Evolutionary conservation across 2,888 invertebrate genomes (phyloP), one percentile per base, ranked within the genome.

Genomic region (Hypercompe scribonia): DNA sequence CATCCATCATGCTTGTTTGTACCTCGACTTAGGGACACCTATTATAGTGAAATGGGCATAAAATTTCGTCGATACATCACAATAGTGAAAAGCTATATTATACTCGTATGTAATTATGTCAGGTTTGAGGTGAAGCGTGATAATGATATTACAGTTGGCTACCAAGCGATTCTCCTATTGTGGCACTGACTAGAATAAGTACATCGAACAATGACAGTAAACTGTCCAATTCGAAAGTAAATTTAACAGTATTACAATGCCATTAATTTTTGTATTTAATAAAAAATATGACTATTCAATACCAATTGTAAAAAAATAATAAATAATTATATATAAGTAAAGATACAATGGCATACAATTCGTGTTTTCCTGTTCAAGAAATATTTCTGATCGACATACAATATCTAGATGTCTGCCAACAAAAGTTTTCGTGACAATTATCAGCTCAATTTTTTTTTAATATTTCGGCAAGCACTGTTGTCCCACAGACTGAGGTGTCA

Each of bases 1-100:
- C 91, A 93, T 94, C 92, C 90, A 93, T 94, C 94, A 93, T 84
- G 88, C 84, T 85, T 91, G 92, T 92, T 92, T 90, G 92, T 89
- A 89, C 88, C 88, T 34, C 79, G 84, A 83, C 83, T 85, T 81
- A 80, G 85, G 84, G 85, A 82, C 82, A 83, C 81, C 90, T 85
- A 91, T 95, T 93, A 90, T 88, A 76, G 90, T 91, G 91, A 93
- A 95, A 94, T 91, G 90, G 90, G 89, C 94, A 92, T 93, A 90
- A 93, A 94, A 94, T 94, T 90, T 86, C 81, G 85, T 87, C 89
- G 89, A 90, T 92, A 89, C 88, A 86, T 91, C 89, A 91, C 91
- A 91, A 93, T 92, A 79, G 85, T 75, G 76, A 86, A 86, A 85
- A 84, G 87, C 83, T 78, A 82, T 78, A 91, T 93, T 91, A 90